Evolutionary conservation across 2,113 vertebrate species (phyloP), one percentile per base, ranked within the genome.

Genomic region (Lophochroa leadbeateri): DNA sequence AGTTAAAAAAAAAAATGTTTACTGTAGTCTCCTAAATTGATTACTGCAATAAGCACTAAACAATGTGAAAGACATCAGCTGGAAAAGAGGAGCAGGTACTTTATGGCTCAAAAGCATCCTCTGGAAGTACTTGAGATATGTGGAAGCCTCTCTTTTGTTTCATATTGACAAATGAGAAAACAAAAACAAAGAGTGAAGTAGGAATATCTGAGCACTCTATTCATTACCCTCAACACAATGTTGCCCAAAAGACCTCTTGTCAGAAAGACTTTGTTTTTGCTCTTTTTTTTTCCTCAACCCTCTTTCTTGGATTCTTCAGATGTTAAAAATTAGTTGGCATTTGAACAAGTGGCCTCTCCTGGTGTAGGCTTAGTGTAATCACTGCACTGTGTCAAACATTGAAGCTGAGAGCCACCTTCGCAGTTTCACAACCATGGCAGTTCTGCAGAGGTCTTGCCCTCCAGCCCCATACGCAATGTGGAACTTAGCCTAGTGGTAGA

Each of bases 361-460:
- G 18, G 20, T 74, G 44, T 16, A 69, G 72, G 17, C 14, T 43
- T 23, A 43, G 20, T 24, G 13, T 44, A 41, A 76, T 55, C 44
- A 28, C 55, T 57, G 24, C 0, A 0, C 24, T 7, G 44, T 41
- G n/a, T 57, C 58, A 81, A 37, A 44, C 5, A 6, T 2, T 7
- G 10, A 37, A 70, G 44, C 21, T 0, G 4, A 31, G 17, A 52
- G 4, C 6, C 1, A 4, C 68, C 21, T 58, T 25, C 44, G 71
- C 37, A 53, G 12, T n/a, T 81, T 17, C n/a, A 41, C 24, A 85
- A 8, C 28, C 0, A 1, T 5, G 14, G 28, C 5, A 28, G 33
- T 8, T 79, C 81, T 58, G 49, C 55, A 44, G 39, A 61, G 41
- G 3, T 61, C 16, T 33, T 52, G 28, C 14, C 17, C 13, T 4